phyloP scores from a whole-genome alignment of 2,113 vertebrate species.

The human (Homo sapiens) region GRCh38 chr2:149682001-149682500 shows the following conservation, averaged over 20 bases:
- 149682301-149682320: constrained; percentile 9
- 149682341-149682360: neutral
- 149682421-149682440: neutral
- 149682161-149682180: neutral
- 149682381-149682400: neutral
- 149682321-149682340: neutral
- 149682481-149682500: neutral
- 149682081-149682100: neutral
- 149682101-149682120: neutral
- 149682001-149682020: neutral
- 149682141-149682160: neutral
- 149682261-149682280: neutral
- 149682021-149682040: neutral
- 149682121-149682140: neutral
- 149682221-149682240: neutral
- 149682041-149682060: neutral
- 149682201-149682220: neutral
- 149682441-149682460: neutral
- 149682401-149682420: neutral
- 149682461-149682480: neutral
- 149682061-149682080: neutral
- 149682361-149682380: neutral
- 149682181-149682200: neutral
- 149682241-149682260: neutral
- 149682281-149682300: neutral